Percentiles rank a stretch among this genome's conserved stretches.
Evolutionary conservation across 35 echinoderm and acorn worm genomes (phyloP).

Genomic region (Acanthaster planci): DNA sequence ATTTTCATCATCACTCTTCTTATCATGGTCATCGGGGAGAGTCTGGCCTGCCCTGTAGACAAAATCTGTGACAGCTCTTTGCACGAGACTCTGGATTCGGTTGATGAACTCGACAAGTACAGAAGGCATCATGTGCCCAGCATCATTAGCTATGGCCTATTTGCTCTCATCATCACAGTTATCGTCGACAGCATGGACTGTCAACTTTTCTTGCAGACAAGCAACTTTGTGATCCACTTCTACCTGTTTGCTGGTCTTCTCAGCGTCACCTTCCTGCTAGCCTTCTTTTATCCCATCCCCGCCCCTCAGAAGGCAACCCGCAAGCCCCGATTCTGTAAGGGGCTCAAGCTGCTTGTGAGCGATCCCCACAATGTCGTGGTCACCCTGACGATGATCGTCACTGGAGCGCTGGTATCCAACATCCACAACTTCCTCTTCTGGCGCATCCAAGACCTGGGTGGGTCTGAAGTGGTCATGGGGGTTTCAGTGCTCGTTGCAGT

Average conservation of each 20-base stretch:
- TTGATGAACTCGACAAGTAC: conserved; percentile 79
- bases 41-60: conserved; percentile 53
- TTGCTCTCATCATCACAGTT: conserved; percentile 40
- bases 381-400: conserved; percentile 42
- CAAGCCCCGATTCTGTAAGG: conserved; percentile 40
- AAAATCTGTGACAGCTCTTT: conserved; percentile 65
- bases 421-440: conserved; percentile 69
- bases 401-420: conserved; percentile 45
- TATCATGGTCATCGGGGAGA: conserved; percentile 45
- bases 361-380: conserved; percentile 51
- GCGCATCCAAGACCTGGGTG: conserved; percentile 61
- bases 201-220: conserved; percentile 36
- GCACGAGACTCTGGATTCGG: conserved; percentile 54
- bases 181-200: conserved; percentile 58
- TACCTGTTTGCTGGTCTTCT: conserved; percentile 58
- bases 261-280: conserved; percentile 57
- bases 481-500: conserved; percentile 30
- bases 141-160: conserved; percentile 37
- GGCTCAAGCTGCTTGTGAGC: conserved; percentile 46
- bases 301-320: conserved; percentile 15
- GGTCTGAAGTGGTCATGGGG: conserved; percentile 63
- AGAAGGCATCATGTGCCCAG: conserved; percentile 31
- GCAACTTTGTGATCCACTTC: conserved; percentile 69
- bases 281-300: conserved; percentile 53
- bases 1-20: conserved; percentile 59